Evolutionary conservation across 2,888 invertebrate genomes (phyloP), one percentile per base, ranked within the genome.

Genomic region (Orthosia gothica): DNA sequence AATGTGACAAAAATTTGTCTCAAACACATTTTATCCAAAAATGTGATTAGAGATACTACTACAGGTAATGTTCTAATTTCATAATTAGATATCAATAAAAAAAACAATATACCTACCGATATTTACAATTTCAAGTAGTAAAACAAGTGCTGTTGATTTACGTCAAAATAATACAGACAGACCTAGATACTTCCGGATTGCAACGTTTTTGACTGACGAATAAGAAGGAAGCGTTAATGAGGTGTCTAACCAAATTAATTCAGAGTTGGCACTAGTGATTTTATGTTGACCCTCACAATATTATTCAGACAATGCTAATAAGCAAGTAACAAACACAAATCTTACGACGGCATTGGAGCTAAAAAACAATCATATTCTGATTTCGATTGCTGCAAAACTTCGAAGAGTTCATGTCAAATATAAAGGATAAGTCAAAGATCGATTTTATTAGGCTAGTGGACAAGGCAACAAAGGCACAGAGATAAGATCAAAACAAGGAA

Each of bases 251-350:
- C 26, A 40, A 52, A 72, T 72, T 72, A 18, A 40, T 80, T 58
- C 13, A 47, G 20, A 58, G 5, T 26, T 58, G 61, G n/a, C 58
- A 49, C 23, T 49, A 47, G 32, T 47, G 52, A 32, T 74, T 63
- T 61, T 23, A 45, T 26, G 40, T 52, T 23, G 74, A 76, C 32
- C 52, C 58, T 45, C 58, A 63, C 45, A 47, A 20, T n/a, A 45
- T 55, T 40, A 74, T 26, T 58, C 12, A 26, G 52, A 58, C 52
- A 58, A 47, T 74, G n/a, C 45, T 71, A 71, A 59, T 74, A 58
- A 71, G 12, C 32, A 58, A 50, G 9, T 45, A 49, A 5, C 12
- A 58, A 16, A 32, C 20, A 20, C 18, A 54, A 71, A 49, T 61
- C 18, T 49, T 20, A 40, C 12, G 3, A 20, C 12, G 20, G 0